A percentile compares a stretch with the other conserved stretches of the same genome.
Evolutionary conservation across 35 echinoderm and acorn worm genomes (phyloP).

Genomic region (Anneissia japonica): DNA sequence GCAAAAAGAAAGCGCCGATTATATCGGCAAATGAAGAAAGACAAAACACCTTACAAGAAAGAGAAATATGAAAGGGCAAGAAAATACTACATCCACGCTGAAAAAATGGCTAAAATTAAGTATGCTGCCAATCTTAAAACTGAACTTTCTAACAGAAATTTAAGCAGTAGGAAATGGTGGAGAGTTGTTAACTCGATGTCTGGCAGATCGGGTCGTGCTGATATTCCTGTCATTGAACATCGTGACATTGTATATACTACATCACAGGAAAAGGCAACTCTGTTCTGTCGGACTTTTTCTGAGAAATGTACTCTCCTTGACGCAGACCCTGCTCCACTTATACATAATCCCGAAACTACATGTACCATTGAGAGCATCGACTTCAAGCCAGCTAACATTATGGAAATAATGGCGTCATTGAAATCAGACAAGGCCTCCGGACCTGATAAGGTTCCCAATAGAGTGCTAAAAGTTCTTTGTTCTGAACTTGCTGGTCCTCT

Average conservation of each 20-base stretch:
- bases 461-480: constrained; percentile 47
- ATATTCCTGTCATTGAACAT: constrained; percentile 30
- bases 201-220: constrained; percentile 9
- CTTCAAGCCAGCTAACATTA: too few relatives aligned
- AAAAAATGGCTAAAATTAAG: constrained; percentile 20
- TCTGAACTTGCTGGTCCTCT: constrained; percentile 33
- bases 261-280: constrained; percentile 22
- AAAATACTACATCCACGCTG: constrained; percentile 20
- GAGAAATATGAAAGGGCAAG: constrained; percentile 41
- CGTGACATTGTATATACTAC: neutral
- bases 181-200: constrained; percentile 19
- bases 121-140: neutral
- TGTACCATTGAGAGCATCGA: too few relatives aligned
- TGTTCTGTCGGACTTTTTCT: constrained; percentile 27
- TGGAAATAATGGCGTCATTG: too few relatives aligned
- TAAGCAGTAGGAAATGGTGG: constrained; percentile 42
- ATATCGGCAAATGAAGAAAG: constrained; percentile 17
- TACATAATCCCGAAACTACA: too few relatives aligned
- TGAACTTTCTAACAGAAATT: constrained; percentile 13
- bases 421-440: constrained; percentile 40
- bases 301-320: constrained; percentile 18
- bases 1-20: constrained; percentile 23
- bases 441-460: constrained; percentile 32
- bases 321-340: constrained; percentile 28
- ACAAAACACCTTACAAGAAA: constrained; percentile 14